Conservation (phyloP, 2,113 vertebrate species). For the Aviceda subcristata region DNA sequence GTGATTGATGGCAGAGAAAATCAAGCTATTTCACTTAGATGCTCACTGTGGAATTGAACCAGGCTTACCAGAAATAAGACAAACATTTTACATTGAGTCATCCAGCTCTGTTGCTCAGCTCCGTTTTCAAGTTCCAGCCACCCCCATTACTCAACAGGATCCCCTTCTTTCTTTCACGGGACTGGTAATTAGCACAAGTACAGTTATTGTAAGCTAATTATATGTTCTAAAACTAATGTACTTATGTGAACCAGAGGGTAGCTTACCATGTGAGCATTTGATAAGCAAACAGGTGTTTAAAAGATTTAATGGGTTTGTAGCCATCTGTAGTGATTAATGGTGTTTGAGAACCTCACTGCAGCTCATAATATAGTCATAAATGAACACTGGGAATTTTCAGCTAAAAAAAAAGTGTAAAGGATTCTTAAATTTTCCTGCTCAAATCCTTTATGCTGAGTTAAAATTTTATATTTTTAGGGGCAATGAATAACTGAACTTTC, state of each 20-base stretch:
- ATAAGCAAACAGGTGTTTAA: conserved; percentile 49
- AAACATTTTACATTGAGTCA: neutral
- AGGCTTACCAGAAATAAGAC: neutral
- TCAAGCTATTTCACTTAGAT: neutral
- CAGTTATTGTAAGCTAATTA: conserved; percentile 4
- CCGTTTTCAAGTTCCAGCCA: conserved; percentile 28
- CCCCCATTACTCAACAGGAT: neutral
- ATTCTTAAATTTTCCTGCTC: neutral
- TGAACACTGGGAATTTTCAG: neutral
- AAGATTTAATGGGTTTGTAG: neutral
- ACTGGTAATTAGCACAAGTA: neutral
- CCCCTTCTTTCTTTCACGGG: conserved; percentile 6
- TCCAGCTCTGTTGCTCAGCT: neutral
- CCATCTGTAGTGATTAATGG: conserved; percentile 59
- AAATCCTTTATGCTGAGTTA: neutral
- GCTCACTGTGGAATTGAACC: neutral
- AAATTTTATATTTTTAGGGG: neutral
- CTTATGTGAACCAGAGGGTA: neutral
- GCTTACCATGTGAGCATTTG: neutral
- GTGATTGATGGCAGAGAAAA: neutral
- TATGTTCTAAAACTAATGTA: conserved; percentile 5
- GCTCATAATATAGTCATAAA: neutral
- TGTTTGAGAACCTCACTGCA: neutral
- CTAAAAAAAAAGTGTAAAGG: neutral
- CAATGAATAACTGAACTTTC: neutral